Evolutionary conservation across 2,113 vertebrate species (phyloP).

Genomic region (Gallinago paraguaiae): DNA sequence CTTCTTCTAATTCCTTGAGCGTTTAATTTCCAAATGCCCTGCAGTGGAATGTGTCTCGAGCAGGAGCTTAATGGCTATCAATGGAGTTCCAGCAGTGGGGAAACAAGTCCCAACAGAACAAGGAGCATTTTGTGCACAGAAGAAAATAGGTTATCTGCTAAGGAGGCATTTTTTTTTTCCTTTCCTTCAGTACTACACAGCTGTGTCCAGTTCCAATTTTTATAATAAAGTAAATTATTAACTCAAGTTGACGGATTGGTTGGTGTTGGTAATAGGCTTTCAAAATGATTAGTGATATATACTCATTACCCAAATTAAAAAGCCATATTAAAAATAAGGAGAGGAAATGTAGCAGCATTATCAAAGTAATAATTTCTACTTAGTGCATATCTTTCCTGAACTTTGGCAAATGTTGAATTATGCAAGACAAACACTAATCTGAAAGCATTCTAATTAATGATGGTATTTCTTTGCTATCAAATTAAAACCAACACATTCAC

Average conservation of each 20-base stretch:
- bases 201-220: conserved; percentile 49
- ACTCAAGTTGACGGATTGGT: conserved; percentile 49
- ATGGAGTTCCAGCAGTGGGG: conserved; percentile 40
- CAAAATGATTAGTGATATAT: conserved; percentile 70
- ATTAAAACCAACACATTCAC: conserved; percentile 34
- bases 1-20: conserved; percentile 58
- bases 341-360: conserved; percentile 60
- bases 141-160: conserved; percentile 46
- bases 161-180: background rate
- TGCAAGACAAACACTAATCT: conserved; percentile 56
- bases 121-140: background rate
- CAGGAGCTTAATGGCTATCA: conserved; percentile 37
- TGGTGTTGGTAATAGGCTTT: conserved; percentile 68
- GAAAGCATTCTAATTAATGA: conserved; percentile 63
- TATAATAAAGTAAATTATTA: conserved; percentile 63
- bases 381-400: conserved; percentile 54
- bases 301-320: conserved; percentile 71
- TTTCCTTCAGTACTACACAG: background rate
- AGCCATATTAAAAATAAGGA: conserved; percentile 65
- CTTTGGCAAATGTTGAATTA: conserved; percentile 70
- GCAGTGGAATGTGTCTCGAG: conserved; percentile 49
- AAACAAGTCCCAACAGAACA: conserved; percentile 30
- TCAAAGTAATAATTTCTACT: conserved; percentile 68
- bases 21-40: conserved; percentile 68
- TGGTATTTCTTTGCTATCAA: conserved; percentile 49